A percentile compares a stretch with the other conserved stretches of the same genome.
Conservation (phyloP, 1,140 invertebrate genomes). For the Contarinia nasturtii region DNA sequence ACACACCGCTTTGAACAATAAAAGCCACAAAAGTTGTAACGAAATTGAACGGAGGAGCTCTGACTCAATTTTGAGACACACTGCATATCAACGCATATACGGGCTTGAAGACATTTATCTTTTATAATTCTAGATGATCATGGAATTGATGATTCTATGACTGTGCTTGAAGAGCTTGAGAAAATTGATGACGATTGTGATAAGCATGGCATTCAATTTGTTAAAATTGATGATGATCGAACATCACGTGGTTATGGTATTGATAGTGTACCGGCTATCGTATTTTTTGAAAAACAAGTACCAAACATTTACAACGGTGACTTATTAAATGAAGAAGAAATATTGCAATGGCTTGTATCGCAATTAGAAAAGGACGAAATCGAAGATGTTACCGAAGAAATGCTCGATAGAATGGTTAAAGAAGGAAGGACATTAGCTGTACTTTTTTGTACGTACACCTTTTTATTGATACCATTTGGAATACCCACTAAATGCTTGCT, state of each 20-base stretch:
- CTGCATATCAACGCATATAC: no score
- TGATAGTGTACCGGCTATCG: slow-evolving; percentile 64
- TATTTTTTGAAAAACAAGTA: slow-evolving; percentile 85
- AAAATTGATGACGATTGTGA: slow-evolving; percentile 88
- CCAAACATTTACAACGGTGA: slow-evolving; percentile 85
- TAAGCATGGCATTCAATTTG: slow-evolving; percentile 80
- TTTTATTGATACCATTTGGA: background rate
- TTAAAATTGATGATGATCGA: slow-evolving; percentile 74
- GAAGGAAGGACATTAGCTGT: slow-evolving; percentile 78
- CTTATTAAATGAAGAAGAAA: slow-evolving; percentile 76
- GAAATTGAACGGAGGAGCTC: no score
- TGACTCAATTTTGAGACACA: no score
- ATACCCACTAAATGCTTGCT: slow-evolving; percentile 5
- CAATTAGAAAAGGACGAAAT: slow-evolving; percentile 85
- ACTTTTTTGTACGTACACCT: slow-evolving; percentile 63
- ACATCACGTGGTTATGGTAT: slow-evolving; percentile 73
- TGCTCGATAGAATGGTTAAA: slow-evolving; percentile 75
- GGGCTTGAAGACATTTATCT: no score
- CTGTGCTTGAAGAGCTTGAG: slow-evolving; percentile 66
- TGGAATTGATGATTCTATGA: slow-evolving; percentile 66
- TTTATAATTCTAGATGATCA: slow-evolving; percentile 44
- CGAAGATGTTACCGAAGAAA: slow-evolving; percentile 86
- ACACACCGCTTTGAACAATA: no score
- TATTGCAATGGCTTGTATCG: slow-evolving; percentile 69
- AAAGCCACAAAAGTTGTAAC: no score